These are phyloP conservation scores for Hylomyscus alleni DNA, from an alignment of 2,797 vertebrate genomes.

Conservation along the genomic window DNA sequence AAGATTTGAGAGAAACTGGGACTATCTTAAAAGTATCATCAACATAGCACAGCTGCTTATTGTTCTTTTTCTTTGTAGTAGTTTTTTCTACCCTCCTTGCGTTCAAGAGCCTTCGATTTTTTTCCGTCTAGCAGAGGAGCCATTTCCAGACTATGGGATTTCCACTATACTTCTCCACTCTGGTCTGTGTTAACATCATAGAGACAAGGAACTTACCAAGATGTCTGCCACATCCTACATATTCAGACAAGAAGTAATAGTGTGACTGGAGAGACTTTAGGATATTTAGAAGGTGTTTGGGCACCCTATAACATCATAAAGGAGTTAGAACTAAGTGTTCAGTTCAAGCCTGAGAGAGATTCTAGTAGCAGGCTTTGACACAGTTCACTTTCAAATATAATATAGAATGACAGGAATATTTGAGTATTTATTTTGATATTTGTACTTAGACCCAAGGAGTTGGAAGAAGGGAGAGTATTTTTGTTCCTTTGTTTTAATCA, in stretches of 20 bases:
- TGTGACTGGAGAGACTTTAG: background rate
- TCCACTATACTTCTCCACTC: background rate
- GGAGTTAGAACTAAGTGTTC: background rate
- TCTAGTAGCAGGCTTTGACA: background rate
- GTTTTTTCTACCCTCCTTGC: background rate
- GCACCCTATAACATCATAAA: background rate
- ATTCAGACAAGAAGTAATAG: background rate
- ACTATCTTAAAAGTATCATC: background rate
- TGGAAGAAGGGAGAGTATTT: background rate
- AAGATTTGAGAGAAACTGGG: background rate
- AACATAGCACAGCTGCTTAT: background rate
- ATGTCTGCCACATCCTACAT: background rate
- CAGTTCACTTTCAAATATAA: slow-evolving; percentile 37
- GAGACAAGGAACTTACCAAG: background rate
- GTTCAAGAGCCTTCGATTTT: background rate
- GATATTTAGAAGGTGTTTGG: background rate
- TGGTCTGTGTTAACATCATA: background rate
- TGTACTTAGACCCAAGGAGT: background rate
- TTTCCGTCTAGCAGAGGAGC: background rate
- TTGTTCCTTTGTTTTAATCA: background rate
- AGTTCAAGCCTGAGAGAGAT: background rate
- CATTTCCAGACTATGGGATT: too few relatives aligned
- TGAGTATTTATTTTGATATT: slow-evolving; percentile 61
- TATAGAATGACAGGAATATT: background rate
- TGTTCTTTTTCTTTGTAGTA: background rate